These are phyloP conservation scores for Acrocyrtus sp. DNA, from an alignment of 2,888 invertebrate genomes.

Conservation along the genomic window DNA sequence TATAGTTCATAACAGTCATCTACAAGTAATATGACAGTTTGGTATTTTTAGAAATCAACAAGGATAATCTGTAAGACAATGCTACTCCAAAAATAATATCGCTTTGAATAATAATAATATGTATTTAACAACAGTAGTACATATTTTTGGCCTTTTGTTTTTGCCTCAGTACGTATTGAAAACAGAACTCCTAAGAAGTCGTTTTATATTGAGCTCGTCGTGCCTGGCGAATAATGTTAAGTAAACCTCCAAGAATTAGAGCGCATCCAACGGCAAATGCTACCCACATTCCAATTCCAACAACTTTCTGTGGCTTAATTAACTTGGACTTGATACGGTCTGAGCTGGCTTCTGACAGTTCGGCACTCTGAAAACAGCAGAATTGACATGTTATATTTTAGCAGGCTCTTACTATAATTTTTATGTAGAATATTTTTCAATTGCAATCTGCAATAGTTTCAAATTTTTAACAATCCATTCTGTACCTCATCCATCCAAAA, in stretches of 20 bases:
- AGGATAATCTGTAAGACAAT: no score
- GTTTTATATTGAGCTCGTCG: not conserved
- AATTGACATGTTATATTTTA: not conserved
- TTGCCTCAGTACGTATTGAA: not conserved
- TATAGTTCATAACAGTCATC: no score
- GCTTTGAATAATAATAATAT: no score
- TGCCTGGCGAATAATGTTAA: constrained; percentile 20
- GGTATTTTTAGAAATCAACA: no score
- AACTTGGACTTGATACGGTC: constrained; percentile 42
- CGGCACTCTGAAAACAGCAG: constrained; percentile 31
- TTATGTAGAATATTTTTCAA: not conserved
- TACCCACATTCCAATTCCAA: constrained; percentile 49
- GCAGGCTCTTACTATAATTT: no score
- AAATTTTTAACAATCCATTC: not conserved
- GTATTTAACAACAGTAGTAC: not conserved
- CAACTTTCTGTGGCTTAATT: constrained; percentile 45
- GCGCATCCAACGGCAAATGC: constrained; percentile 45
- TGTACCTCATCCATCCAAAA: constrained; percentile 63
- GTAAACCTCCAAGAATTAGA: constrained; percentile 29
- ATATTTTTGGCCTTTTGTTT: not conserved
- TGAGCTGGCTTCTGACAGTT: constrained; percentile 44
- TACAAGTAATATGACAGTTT: no score
- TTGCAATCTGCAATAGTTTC: not conserved
- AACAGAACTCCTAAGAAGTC: no score
- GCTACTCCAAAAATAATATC: not conserved